Evolutionary conservation across 2,888 invertebrate genomes (phyloP).

Genomic region (Drosophila mayaguana): DNA sequence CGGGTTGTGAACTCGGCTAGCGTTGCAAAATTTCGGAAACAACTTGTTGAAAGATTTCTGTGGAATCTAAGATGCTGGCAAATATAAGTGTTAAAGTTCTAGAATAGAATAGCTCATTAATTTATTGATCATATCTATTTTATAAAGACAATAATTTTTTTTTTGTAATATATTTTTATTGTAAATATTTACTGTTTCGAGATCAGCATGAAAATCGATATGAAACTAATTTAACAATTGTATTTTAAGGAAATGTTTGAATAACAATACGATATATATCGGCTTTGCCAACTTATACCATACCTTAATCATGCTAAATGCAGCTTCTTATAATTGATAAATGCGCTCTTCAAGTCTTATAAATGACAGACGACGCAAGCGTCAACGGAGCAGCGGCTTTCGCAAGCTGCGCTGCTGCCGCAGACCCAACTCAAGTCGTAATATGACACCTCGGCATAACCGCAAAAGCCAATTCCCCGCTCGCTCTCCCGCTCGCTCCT

Average conservation of each 20-base stretch:
- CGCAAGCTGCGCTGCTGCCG: conserved; percentile 36
- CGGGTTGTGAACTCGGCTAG: conserved; percentile 58
- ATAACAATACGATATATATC: neutral
- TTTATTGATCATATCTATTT: neutral
- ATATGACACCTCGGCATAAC: conserved; percentile 63
- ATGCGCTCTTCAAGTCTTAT: conserved; percentile 28
- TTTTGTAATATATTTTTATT: too few species aligned
- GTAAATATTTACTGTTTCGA: too few species aligned
- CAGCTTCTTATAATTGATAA: conserved; percentile 31
- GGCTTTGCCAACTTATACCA: neutral
- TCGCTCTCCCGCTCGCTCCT: neutral
- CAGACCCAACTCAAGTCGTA: conserved; percentile 51
- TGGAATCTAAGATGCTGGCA: neutral
- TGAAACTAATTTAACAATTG: too few species aligned
- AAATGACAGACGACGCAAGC: conserved; percentile 24
- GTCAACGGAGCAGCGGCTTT: conserved; percentile 16
- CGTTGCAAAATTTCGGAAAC: conserved; percentile 55
- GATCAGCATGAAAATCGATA: too few species aligned
- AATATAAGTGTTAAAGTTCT: neutral
- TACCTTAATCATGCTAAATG: conserved; percentile 24
- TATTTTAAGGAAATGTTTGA: too few species aligned
- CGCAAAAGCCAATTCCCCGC: conserved; percentile 19
- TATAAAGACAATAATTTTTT: too few species aligned
- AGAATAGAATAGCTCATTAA: neutral
- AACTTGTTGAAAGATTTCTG: conserved; percentile 60